phyloP scores from a whole-genome alignment of 1,140 invertebrate species.

The Prorops nasuta region DNA sequence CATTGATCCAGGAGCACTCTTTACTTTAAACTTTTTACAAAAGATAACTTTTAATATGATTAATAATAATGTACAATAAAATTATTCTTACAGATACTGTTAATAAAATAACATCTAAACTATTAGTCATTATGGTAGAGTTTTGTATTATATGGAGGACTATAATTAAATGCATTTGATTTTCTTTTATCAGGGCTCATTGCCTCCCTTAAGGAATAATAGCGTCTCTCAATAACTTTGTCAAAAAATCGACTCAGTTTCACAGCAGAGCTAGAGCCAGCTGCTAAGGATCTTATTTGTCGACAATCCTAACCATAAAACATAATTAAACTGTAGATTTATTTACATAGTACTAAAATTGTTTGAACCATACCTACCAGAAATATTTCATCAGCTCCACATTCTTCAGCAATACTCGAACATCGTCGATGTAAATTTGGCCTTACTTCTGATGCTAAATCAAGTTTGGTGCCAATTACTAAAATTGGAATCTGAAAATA shows the following conservation, averaged over 20 bases:
- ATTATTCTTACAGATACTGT: too few species aligned
- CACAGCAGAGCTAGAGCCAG: slow-evolving; percentile 87
- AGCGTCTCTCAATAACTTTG: slow-evolving; percentile 80
- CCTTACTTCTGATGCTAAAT: slow-evolving; percentile 73
- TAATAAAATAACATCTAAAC: too few species aligned
- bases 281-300: slow-evolving; percentile 80
- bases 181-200: slow-evolving; percentile 57
- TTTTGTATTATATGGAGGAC: slow-evolving; percentile 56
- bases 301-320: slow-evolving; percentile 65
- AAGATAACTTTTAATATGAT: too few species aligned
- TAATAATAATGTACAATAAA: too few species aligned
- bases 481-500: slow-evolving; percentile 79
- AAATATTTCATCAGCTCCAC: slow-evolving; percentile 90
- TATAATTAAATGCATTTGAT: slow-evolving; percentile 44
- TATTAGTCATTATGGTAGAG: slow-evolving; percentile 62
- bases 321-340: slow-evolving; percentile 2
- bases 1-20: too few species aligned
- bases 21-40: too few species aligned
- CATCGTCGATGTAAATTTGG: slow-evolving; percentile 64
- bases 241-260: slow-evolving; percentile 93
- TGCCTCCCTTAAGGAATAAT: slow-evolving; percentile 56
- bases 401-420: slow-evolving; percentile 84
- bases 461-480: slow-evolving; percentile 90
- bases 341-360: slow-evolving; percentile 2
- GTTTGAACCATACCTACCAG: slow-evolving; percentile 56